Conservation (phyloP, 2,797 vertebrate species). For the Poeciliopsis turneri region DNA sequence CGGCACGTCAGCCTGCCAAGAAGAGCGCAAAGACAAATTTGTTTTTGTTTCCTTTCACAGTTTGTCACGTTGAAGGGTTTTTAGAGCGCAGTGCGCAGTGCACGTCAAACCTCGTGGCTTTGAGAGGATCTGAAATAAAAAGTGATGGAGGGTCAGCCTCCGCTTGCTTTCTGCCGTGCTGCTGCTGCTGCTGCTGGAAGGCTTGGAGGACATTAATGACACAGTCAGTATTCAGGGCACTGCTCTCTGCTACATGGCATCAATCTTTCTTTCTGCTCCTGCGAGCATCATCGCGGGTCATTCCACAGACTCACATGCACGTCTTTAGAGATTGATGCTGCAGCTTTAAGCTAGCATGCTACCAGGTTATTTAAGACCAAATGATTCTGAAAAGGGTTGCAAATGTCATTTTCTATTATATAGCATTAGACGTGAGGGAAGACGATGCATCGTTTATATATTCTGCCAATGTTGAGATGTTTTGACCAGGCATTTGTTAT, state of each 20-base stretch:
- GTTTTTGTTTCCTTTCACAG: neutral
- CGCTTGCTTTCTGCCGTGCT: constrained; percentile 24
- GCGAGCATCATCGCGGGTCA: constrained; percentile 12
- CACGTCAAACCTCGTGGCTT: constrained; percentile 1
- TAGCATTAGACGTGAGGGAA: neutral
- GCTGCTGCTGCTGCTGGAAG: constrained; percentile 27
- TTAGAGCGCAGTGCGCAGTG: neutral
- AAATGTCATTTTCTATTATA: neutral
- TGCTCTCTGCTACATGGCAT: constrained; percentile 21
- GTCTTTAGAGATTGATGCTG: neutral
- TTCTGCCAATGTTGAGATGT: neutral
- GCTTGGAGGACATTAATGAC: constrained; percentile 48
- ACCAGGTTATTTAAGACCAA: neutral
- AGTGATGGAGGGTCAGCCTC: constrained; percentile 11
- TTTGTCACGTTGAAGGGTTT: constrained; percentile 4
- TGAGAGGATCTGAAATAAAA: constrained; percentile 27
- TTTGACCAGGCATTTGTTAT: neutral
- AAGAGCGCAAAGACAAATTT: neutral
- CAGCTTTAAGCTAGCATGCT: neutral
- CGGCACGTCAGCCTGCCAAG: neutral
- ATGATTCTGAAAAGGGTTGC: neutral
- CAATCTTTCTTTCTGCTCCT: constrained; percentile 20
- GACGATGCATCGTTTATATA: neutral
- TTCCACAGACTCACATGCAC: neutral
- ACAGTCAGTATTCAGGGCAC: constrained; percentile 59